Base-by-base conservation (phyloP, 2,797 vertebrate species). In the Lepus oiostolus region DNA sequence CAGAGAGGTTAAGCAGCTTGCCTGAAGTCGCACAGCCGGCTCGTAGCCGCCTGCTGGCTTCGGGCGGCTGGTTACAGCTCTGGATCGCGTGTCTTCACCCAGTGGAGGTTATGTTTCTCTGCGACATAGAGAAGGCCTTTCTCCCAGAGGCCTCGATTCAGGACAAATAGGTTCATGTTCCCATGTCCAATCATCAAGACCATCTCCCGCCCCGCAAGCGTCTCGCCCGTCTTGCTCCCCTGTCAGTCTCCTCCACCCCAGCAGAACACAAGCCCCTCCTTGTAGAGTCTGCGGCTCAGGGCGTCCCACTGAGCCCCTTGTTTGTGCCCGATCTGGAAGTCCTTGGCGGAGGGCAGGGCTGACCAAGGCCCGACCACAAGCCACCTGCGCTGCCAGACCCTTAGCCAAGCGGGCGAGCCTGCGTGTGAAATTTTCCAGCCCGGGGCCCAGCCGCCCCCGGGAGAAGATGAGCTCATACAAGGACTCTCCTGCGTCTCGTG, bases 381-480 rank as follows among this genome's bases (percentile, higher is more conserved):
- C 76, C 81, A 94, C 96, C 96, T 94, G 94, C 85, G 67, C 87
- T 86, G 90, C 93, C 94, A 94, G 77, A 87, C 93, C 68, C 35
- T 65, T 81, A 19, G 96, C 93, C 94, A 88, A 68, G 54, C 22
- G 28, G 42, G 30, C 32, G 12, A 93, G 92, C 84, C 22, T 2
- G 21, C 83, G 91, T 71, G 95, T 96, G 96, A 95, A 62, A 95
- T 91, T 93, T 96, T 96, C 96, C 91, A 50, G 54, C 63, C 50
- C 65, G 1, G 42, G 81, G 67, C 14, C 52, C 19, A 8, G 88
- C 87, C 3, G 13, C 88, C 96, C 92, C 96, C 92, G 47, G 88
- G 72, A 54, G 91, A 94, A 93, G 94, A 94, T 92, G 96, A 97
- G 89, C 94, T 97, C 96, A 97, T 79, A 9, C 82, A 21, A 0